phyloP scores from a whole-genome alignment of 2,113 vertebrate genomes.

The Eptesicus fuscus region DNA sequence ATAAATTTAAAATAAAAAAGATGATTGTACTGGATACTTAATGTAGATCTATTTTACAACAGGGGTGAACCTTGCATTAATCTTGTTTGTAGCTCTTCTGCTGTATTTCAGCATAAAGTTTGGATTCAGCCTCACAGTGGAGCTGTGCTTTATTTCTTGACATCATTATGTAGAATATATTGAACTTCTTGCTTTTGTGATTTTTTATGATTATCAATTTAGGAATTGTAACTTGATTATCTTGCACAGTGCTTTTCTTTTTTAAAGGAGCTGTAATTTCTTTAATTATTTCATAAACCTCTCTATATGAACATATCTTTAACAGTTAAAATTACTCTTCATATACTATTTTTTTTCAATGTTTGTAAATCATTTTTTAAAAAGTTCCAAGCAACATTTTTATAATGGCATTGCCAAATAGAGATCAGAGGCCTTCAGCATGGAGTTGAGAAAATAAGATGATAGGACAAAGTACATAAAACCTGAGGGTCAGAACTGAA shows the following conservation, averaged over 20 bases:
- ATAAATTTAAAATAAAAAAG: neutral
- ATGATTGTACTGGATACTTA: neutral
- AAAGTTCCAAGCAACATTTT: constrained; percentile 18
- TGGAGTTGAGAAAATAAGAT: constrained; percentile 11
- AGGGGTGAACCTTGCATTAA: neutral
- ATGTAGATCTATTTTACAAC: neutral
- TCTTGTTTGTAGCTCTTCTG: neutral
- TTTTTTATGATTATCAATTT: neutral
- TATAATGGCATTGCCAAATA: neutral
- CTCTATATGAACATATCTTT: neutral
- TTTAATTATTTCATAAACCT: neutral
- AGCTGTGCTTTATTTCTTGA: neutral
- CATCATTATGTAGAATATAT: neutral
- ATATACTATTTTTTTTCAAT: neutral
- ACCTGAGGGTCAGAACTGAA: constrained; percentile 2
- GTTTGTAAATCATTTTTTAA: neutral
- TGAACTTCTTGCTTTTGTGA: neutral
- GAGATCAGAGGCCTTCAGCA: constrained; percentile 26
- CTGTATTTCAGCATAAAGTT: neutral
- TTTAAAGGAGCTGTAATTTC: neutral
- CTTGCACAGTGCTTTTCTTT: neutral
- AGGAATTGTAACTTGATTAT: neutral
- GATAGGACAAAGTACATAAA: neutral
- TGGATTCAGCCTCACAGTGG: neutral
- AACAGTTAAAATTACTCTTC: neutral